These are phyloP conservation scores for Melierax canorus DNA, from an alignment of 2,113 vertebrate genomes.

Conservation along the genomic window DNA sequence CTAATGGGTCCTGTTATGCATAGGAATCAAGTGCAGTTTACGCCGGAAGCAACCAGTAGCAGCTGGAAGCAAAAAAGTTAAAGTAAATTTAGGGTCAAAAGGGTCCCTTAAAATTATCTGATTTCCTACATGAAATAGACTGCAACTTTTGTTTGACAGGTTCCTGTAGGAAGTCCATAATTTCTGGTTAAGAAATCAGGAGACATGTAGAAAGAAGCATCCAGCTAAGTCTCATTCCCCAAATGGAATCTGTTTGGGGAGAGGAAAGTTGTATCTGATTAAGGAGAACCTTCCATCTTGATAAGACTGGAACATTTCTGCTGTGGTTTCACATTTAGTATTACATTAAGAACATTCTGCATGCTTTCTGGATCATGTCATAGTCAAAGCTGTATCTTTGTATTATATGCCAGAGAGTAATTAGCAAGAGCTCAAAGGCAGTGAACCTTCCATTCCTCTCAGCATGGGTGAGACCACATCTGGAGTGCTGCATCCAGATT, in stretches of 20 bases:
- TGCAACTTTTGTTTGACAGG: neutral
- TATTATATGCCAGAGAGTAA: neutral
- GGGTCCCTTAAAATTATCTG: neutral
- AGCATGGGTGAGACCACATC: neutral
- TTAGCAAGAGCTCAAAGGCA: neutral
- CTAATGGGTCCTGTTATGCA: neutral
- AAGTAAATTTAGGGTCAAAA: neutral
- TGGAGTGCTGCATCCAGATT: neutral
- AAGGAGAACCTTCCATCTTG: neutral
- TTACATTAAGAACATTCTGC: neutral
- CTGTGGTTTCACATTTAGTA: neutral
- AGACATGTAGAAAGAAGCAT: neutral
- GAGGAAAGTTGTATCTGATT: neutral
- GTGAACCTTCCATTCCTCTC: neutral
- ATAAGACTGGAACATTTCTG: neutral
- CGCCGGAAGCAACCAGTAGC: neutral
- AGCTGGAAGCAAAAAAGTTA: neutral
- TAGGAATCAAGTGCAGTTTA: neutral
- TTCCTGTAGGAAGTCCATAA: neutral
- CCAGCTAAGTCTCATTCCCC: neutral
- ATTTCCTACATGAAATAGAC: neutral
- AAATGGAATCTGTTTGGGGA: neutral
- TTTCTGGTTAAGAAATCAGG: neutral
- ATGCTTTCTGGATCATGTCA: neutral
- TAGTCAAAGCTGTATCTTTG: neutral